Conservation (phyloP, 2,797 vertebrate species). For the Pseudochromis fuscus region DNA sequence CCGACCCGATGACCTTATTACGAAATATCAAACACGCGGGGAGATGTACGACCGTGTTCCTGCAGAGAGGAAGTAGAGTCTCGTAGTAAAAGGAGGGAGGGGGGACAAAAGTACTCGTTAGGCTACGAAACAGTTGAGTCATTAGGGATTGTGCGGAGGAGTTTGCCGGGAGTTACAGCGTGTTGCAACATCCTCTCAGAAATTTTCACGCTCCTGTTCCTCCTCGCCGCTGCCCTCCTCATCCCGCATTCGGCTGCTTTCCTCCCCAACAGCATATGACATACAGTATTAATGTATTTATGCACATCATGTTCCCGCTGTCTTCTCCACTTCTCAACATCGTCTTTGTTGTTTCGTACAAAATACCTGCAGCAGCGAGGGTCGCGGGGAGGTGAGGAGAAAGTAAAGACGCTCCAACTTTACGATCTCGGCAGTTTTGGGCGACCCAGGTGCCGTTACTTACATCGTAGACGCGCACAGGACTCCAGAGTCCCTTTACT, state of each 20-base stretch:
- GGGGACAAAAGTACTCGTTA: constrained; percentile 10
- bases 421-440: not conserved
- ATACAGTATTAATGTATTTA: constrained; percentile 55
- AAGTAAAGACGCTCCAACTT: not conserved
- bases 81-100: constrained; percentile 22
- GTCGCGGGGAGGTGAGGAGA: not conserved
- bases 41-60: constrained; percentile 1
- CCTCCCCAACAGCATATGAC: constrained; percentile 25
- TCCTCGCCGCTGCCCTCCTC: constrained; percentile 19
- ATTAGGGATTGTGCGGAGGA: constrained; percentile 32
- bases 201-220: constrained; percentile 49
- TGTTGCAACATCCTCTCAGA: constrained; percentile 69
- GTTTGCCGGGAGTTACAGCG: constrained; percentile 52
- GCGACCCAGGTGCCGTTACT: not conserved
- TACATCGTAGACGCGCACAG: not conserved
- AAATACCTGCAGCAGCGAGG: constrained; percentile 33
- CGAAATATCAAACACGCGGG: not conserved
- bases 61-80: not conserved
- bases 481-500: constrained; percentile 12
- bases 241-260: constrained; percentile 27
- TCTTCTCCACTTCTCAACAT: constrained; percentile 14
- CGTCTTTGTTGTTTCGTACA: constrained; percentile 6
- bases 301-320: constrained; percentile 36
- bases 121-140: constrained; percentile 33
- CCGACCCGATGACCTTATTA: constrained; percentile 13